Evolutionary conservation across 1,140 invertebrate genomes (phyloP).

Genomic region (Drosophila neocordata): DNA sequence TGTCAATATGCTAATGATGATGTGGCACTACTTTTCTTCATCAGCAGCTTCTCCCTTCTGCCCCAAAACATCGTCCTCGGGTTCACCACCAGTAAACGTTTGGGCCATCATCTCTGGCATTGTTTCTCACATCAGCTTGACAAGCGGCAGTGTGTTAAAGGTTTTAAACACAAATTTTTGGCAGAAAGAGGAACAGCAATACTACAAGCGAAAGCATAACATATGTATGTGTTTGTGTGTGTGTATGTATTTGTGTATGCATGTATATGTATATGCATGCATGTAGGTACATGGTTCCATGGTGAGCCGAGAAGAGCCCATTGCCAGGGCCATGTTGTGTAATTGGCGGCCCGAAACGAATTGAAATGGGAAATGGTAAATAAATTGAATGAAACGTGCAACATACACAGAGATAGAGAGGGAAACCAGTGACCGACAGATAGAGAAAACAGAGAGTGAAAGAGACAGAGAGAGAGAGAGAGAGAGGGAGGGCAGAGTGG

Average conservation of each 20-base stretch:
- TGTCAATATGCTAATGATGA: conserved; percentile 79
- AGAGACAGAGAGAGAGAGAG: background rate
- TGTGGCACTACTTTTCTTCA: conserved; percentile 31
- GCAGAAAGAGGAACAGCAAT: background rate
- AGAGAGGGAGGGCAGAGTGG: too few species aligned
- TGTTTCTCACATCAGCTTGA: conserved; percentile 7
- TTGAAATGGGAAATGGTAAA: conserved; percentile 78
- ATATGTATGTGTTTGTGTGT: background rate
- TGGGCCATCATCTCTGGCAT: conserved; percentile 3
- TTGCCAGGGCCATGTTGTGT: conserved; percentile 59
- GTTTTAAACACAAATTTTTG: conserved; percentile 9
- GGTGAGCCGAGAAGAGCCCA: conserved; percentile 28
- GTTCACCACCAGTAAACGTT: too few species aligned
- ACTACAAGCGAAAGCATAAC: too few species aligned
- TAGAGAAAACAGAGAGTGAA: too few species aligned
- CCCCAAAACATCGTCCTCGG: too few species aligned
- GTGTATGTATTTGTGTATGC: background rate
- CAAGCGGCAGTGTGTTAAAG: conserved; percentile 17
- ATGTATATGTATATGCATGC: background rate
- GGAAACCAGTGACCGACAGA: background rate
- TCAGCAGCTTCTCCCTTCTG: too few species aligned
- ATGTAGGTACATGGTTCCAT: background rate
- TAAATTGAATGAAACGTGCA: conserved; percentile 79
- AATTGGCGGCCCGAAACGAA: conserved; percentile 76
- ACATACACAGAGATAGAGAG: conserved; percentile 18